phyloP scores from a whole-genome alignment of 1,140 invertebrate genomes.

The Euura lappo region DNA sequence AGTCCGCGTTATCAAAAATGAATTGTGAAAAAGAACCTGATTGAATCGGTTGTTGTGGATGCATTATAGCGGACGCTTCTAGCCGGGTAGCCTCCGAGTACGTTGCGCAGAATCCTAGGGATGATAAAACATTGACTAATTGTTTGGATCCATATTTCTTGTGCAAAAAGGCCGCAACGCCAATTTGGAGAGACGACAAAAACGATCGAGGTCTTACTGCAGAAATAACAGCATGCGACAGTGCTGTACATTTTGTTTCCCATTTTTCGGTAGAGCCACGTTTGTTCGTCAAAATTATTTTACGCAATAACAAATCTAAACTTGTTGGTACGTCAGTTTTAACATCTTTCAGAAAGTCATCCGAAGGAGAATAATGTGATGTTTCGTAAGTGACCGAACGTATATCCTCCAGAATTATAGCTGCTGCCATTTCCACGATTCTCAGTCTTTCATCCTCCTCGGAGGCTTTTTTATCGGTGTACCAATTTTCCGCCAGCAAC shows the following conservation, averaged over 20 bases:
- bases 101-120: constrained; percentile 31
- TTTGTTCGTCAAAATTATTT: no score
- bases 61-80: constrained; percentile 28
- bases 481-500: constrained; percentile 19
- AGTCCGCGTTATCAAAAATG: constrained; percentile 40
- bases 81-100: constrained; percentile 28
- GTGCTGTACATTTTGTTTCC: no score
- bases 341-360: no score
- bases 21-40: constrained; percentile 33
- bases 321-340: no score
- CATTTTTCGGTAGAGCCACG: no score
- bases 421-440: constrained; percentile 31
- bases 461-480: constrained; percentile 21
- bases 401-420: constrained; percentile 34
- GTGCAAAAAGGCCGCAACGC: constrained; percentile 28
- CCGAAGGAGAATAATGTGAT: no score
- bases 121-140: constrained; percentile 27
- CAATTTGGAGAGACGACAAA: constrained; percentile 32
- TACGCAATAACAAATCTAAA: no score
- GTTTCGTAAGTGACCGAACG: constrained; percentile 28
- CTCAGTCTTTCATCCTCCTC: constrained; percentile 21
- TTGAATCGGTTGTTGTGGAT: constrained; percentile 20
- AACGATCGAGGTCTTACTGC: constrained; percentile 36
- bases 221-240: no score
- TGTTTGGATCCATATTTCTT: constrained; percentile 36